phyloP scores from a whole-genome alignment of 1,140 invertebrate genomes.

The Nasonia vitripennis region DNA sequence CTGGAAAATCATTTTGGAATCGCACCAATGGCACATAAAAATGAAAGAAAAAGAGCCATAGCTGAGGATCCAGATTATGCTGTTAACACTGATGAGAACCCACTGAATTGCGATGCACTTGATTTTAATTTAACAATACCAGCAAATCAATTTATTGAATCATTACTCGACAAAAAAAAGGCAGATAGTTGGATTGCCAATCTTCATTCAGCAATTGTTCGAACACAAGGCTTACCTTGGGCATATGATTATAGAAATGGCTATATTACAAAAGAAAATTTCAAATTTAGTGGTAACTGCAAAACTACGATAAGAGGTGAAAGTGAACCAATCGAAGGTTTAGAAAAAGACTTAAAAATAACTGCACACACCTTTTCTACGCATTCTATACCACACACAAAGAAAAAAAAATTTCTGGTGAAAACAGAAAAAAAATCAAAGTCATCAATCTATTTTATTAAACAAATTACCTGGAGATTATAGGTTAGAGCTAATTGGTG shows the following conservation, averaged over 20 bases:
- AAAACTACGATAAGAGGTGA: not conserved
- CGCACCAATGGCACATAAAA: not conserved
- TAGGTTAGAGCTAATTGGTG: not conserved
- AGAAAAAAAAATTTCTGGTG: not conserved
- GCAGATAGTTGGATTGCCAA: not conserved
- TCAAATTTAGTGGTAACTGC: conserved; percentile 10
- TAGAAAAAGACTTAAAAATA: not conserved
- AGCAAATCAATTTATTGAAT: not conserved
- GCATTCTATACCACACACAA: not conserved
- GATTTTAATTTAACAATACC: not conserved
- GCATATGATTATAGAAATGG: not conserved
- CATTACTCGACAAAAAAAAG: not conserved
- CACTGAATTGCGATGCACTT: too few species aligned
- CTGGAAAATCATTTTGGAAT: not conserved
- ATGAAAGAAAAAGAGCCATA: not conserved
- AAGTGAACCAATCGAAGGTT: not conserved
- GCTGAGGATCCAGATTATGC: not conserved
- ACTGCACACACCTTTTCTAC: not conserved
- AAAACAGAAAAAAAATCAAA: not conserved
- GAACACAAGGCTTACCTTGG: not conserved
- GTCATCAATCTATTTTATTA: not conserved
- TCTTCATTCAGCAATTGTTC: not conserved
- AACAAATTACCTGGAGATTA: not conserved
- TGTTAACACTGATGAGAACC: not conserved
- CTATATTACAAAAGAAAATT: not conserved